Base-by-base conservation (phyloP, 2,113 vertebrate genomes). In the Seriola aureovittata region DNA sequence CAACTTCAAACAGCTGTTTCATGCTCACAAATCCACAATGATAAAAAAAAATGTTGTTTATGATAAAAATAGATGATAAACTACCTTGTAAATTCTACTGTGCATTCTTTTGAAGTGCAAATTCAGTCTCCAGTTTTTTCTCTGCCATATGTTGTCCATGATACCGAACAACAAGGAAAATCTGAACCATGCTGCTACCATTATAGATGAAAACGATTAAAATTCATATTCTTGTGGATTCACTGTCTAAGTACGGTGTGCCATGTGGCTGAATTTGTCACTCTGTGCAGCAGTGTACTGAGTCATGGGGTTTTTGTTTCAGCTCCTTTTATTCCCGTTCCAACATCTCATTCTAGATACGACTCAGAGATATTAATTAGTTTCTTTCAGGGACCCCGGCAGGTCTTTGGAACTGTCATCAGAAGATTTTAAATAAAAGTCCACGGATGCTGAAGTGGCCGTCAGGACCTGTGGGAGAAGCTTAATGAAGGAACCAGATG, bases 401-500 rank as follows among this genome's bases (percentile, higher is more conserved):
- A 50, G 11, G 14, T 88, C 50, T 82, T 71, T 77, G 40, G 42
- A 64, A 14, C 21, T 13, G 34, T 16, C 38, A 46, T 81, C 36
- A 78, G 77, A 88, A 17, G 10, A 64, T 46, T 69, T 85, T 11
- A 55, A 75, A 76, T 72, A 46, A 55, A 69, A 57, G 63, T 19
- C 17, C 40, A 16, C 4, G 16, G n/a, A 70, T 2, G 21, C 32
- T 50, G 48, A 80, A 63, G 23, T 76, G 34, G 8, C 59, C 62
- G 69, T 57, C 21, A 42, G 55, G 68, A 69, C 80, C 74, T 16
- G 60, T 58, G 76, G 77, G 80, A 75, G 40, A 80, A 38, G 16
- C 50, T 60, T 85, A 79, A 84, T 84, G 81, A 85, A 82, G 79
- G 23, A 86, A 25, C 32, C 78, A 76, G 77, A 86, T 75, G 52